Percentiles rank a stretch among this genome's conserved stretches.
Evolutionary conservation across 2,888 invertebrate genomes (phyloP).

Genomic region (Thumatha senex): DNA sequence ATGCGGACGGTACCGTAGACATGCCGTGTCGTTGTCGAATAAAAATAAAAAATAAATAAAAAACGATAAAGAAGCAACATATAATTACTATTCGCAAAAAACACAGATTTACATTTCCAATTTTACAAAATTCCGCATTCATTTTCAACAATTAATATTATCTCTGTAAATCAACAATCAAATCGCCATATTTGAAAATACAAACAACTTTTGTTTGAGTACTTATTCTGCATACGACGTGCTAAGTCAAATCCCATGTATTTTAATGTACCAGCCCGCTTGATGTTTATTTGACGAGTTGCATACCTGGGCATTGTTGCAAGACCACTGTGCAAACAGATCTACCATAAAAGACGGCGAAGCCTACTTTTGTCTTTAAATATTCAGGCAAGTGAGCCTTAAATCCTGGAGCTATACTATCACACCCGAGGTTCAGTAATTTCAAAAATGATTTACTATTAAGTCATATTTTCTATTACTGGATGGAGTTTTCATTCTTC

Average conservation of each 20-base stretch:
- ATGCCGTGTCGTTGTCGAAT: no score
- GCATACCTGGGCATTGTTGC: conserved; percentile 62
- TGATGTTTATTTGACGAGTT: conserved; percentile 53
- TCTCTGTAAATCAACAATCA: conserved; percentile 16
- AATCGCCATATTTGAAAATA: conserved; percentile 20
- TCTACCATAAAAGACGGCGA: conserved; percentile 42
- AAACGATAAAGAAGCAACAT: no score
- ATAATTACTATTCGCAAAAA: no score
- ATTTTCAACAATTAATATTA: conserved; percentile 26
- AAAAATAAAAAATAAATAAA: no score
- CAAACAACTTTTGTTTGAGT: conserved; percentile 37
- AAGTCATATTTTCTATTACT: conserved; percentile 23
- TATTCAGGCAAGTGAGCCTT: conserved; percentile 15
- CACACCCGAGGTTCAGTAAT: conserved; percentile 22
- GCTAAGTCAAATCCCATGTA: conserved; percentile 57
- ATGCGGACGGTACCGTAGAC: no score
- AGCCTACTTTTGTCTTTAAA: conserved; percentile 27
- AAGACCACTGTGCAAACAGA: conserved; percentile 62
- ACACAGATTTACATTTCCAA: neutral
- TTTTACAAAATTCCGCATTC: neutral
- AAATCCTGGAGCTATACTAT: neutral
- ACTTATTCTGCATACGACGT: conserved; percentile 38
- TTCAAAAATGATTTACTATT: conserved; percentile 22
- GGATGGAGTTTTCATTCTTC: no score
- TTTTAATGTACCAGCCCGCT: conserved; percentile 35